Base-by-base conservation (phyloP, 2,113 vertebrate genomes). In the Leptobrachium leishanense region DNA sequence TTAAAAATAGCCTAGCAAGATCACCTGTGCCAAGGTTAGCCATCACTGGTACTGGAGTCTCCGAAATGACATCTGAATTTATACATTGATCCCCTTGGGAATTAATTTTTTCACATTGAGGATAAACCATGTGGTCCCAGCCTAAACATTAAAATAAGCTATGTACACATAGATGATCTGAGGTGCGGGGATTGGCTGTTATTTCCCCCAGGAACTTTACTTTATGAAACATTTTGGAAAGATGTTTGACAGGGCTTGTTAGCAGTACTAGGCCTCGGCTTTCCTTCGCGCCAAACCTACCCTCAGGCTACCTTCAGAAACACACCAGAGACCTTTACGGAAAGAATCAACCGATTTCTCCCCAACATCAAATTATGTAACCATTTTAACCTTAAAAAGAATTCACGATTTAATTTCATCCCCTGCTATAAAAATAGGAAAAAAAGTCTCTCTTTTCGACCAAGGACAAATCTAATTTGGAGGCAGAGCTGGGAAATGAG, bases 161-260 rank as follows among this genome's bases (percentile, higher is more conserved):
- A 8, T 50, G 46, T 4, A 50, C 4, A 50, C 4, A 1, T 50
- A 5, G 46, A 50, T 50, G 46, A 50, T 72, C 5, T 70, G 46
- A 46, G n/a, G 8, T 65, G 15, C 15, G 53, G 44, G 68, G 69
- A 54, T 64, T 77, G 42, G 63, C n/a, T 41, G 55, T 40, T 3
- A 63, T 63, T 71, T 77, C 76, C 69, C 76, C 6, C 15, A 65
- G 69, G 76, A 79, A 64, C 13, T 72, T 43, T 65, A 62, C 63
- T 43, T 74, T 65, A 79, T 65, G 43, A 72, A 62, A 79, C 53
- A 44, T 39, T 72, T 72, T 79, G 65, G 69, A 79, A 65, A 53
- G 44, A 72, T 42, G 13, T 59, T 72, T 73, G 77, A 79, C 70
- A 79, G 59, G 65, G 62, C 68, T 73, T 79, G 71, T 79, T 79